Evolutionary conservation across 2,797 vertebrate genomes (phyloP), one percentile per base, ranked within the genome.

Genomic region (Eremophila alpestris): DNA sequence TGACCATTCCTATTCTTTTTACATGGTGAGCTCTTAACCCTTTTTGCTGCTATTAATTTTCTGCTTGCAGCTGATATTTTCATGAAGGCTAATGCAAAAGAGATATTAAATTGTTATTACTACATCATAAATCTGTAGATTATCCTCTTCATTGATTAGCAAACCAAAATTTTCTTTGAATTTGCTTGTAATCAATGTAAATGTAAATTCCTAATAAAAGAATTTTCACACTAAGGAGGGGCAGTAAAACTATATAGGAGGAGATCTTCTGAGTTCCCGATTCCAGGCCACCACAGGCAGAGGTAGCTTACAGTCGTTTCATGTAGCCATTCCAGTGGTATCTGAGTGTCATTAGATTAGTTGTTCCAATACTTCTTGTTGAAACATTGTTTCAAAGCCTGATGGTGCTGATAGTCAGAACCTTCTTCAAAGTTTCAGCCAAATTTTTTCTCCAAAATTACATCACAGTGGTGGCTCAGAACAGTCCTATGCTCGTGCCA

Each of bases 1-100:
- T 83, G 93, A 93, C 49, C 68, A 89, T 92, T 91, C 56, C 49
- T 92, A 21, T 87, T 91, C 32, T 60, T 94, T n/a, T 87, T 64
- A 70, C n/a, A 52, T n/a, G 71, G 34, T 54, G 38, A 85, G 49
- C 68, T 87, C 45, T 91, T 89, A 85, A 60, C 27, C 27, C 3
- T 49, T 92, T 89, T 83, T 70, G 6, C 40, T 83, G 29, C 17
- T 77, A 63, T 87, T 95, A 91, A 54, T 73, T 89, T 26, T 51
- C 56, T 87, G 38, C 55, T 82, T 77, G 34, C 29, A 70, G 32
- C 56, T 96, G 78, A 83, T 87, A 56, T 93, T 85, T 87, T 80
- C 0, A 0, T 46, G 68, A 94, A 93, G 32, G 20, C 26, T 83
- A 85, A 73, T 34, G 17, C 32, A 49, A 80, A 91, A 80, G 43